A percentile compares a stretch with the other conserved stretches of the same genome.
Conservation (phyloP, 2,113 vertebrate species). For the Gobio gobio region DNA sequence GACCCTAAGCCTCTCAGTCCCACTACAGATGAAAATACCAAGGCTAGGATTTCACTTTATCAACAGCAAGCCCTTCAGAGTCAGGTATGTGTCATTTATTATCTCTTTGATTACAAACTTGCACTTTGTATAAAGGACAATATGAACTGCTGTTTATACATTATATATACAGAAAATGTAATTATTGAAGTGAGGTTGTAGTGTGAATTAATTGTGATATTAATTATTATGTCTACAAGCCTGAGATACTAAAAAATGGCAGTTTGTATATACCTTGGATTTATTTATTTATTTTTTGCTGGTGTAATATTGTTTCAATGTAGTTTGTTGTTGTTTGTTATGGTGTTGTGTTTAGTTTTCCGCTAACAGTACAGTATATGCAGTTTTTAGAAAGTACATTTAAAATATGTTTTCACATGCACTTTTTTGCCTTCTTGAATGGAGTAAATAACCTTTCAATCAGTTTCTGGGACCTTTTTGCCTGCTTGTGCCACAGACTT, state of each 20-base stretch:
- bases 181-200: background rate
- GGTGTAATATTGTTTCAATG: background rate
- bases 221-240: background rate
- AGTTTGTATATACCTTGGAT: background rate
- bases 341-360: background rate
- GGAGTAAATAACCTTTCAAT: background rate
- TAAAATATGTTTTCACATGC: background rate
- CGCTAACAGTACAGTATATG: background rate
- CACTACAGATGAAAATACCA: slow-evolving; percentile 90
- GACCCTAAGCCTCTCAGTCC: slow-evolving; percentile 97
- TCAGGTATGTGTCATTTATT: slow-evolving; percentile 82
- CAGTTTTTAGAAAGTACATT: background rate
- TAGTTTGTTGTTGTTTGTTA: background rate
- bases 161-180: background rate
- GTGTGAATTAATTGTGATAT: too few species aligned
- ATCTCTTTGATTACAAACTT: background rate
- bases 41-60: slow-evolving; percentile 91
- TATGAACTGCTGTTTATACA: background rate
- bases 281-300: background rate
- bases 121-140: background rate
- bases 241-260: slow-evolving; percentile 1
- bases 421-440: background rate
- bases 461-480: background rate
- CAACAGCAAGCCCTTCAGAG: slow-evolving; percentile 91
- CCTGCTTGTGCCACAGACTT: background rate